Conservation (phyloP, 1,140 invertebrate genomes). For the Varroa destructor region DNA sequence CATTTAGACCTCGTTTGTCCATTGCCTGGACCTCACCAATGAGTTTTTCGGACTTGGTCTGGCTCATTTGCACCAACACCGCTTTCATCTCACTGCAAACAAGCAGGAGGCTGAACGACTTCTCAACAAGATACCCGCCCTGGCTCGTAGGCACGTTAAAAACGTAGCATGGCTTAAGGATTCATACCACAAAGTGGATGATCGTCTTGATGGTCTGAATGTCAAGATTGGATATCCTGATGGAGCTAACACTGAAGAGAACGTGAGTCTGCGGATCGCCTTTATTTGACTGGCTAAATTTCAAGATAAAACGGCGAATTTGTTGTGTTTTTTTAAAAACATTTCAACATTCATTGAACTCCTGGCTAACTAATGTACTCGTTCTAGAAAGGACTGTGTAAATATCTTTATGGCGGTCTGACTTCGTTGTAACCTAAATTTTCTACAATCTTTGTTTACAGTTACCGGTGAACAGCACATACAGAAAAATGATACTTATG, state of each 20-base stretch:
- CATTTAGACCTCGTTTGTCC: background rate
- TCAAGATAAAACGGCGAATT: too few relatives aligned
- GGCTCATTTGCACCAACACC: background rate
- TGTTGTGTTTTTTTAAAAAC: too few relatives aligned
- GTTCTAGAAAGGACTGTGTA: too few relatives aligned
- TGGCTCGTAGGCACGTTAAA: slow-evolving; percentile 3
- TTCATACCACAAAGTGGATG: background rate
- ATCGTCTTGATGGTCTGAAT: background rate
- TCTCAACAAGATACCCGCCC: background rate
- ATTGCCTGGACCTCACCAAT: slow-evolving; percentile 1
- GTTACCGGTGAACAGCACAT: too few relatives aligned
- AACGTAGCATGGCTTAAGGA: slow-evolving; percentile 18
- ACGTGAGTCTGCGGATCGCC: background rate
- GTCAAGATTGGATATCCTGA: slow-evolving; percentile 25
- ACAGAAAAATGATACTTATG: too few relatives aligned
- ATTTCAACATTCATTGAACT: too few relatives aligned
- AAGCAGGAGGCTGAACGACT: slow-evolving; percentile 14
- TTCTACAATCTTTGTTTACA: too few relatives aligned
- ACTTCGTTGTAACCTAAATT: too few relatives aligned
- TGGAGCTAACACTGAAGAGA: background rate
- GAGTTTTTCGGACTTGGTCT: slow-evolving; percentile 5
- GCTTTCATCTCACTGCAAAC: background rate
- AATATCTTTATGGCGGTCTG: too few relatives aligned
- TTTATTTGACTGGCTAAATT: too few relatives aligned
- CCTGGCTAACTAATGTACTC: too few relatives aligned